Percentiles rank a stretch among this genome's conserved stretches.
phyloP scores from a whole-genome alignment of 1,140 invertebrate genomes.

The Dolichoris vasculosae region DNA sequence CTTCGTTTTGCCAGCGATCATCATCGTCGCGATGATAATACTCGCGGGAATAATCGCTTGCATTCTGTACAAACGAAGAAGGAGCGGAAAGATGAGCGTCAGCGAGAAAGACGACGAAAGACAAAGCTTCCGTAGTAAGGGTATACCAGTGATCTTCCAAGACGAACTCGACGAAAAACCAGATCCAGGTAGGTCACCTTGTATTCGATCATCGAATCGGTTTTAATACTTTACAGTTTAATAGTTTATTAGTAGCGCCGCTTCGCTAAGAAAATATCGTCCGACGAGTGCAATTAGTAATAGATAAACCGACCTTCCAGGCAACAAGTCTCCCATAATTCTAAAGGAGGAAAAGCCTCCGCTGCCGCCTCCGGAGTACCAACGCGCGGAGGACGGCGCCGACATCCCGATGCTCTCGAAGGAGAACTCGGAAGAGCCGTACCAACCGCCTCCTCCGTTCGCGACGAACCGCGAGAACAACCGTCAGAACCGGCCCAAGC shows the following conservation, averaged over 20 bases:
- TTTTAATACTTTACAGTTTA: too few species aligned
- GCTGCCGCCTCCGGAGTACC: slow-evolving; percentile 85
- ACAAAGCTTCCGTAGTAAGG: slow-evolving; percentile 89
- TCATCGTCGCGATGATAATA: slow-evolving; percentile 91
- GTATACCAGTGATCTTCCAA: slow-evolving; percentile 95
- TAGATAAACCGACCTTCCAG: too few species aligned
- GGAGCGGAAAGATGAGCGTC: slow-evolving; percentile 88
- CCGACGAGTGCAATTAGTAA: too few species aligned
- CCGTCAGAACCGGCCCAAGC: slow-evolving; percentile 81
- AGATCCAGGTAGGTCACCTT: slow-evolving; percentile 78
- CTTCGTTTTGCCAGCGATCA: slow-evolving; percentile 90
- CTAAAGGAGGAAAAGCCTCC: slow-evolving; percentile 95
- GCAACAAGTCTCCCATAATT: slow-evolving; percentile 91
- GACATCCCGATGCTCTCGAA: slow-evolving; percentile 71
- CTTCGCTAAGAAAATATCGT: too few species aligned
- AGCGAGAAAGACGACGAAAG: slow-evolving; percentile 85
- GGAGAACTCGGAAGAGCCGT: slow-evolving; percentile 75
- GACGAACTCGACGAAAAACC: slow-evolving; percentile 95
- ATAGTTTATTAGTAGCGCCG: too few species aligned
- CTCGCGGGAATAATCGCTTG: slow-evolving; percentile 91
- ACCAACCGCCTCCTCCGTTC: slow-evolving; percentile 84
- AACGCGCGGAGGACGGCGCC: slow-evolving; percentile 75
- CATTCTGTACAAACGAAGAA: slow-evolving; percentile 87
- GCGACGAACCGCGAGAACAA: slow-evolving; percentile 82
- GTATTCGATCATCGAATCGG: too few species aligned